A percentile compares a stretch with the other conserved stretches of the same genome.
phyloP scores from a whole-genome alignment of 1,140 invertebrate genomes.

The Lordiphosa mommai region DNA sequence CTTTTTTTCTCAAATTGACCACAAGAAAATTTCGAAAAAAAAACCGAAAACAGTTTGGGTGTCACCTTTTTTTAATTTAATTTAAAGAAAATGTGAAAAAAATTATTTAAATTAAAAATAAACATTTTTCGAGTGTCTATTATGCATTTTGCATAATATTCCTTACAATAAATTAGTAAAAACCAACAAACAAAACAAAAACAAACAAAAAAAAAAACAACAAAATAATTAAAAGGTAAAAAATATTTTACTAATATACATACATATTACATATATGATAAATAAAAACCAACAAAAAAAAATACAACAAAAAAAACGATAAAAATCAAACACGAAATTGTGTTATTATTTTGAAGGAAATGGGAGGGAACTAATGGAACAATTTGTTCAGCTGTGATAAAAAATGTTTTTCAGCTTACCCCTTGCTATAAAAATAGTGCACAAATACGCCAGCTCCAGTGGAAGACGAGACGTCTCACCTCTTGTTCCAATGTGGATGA shows the following conservation, averaged over 20 bases:
- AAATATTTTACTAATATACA: conserved; percentile 66
- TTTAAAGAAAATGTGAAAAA: conserved; percentile 12
- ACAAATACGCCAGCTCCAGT: no score
- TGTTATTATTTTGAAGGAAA: not conserved
- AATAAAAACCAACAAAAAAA: conserved; percentile 46
- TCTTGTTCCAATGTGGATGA: no score
- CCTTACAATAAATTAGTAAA: conserved; percentile 25
- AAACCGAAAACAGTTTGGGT: conserved; percentile 1
- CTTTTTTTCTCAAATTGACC: conserved; percentile 44
- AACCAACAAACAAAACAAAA: conserved; percentile 10
- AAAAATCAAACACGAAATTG: conserved; percentile 31
- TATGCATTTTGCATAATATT: conserved; percentile 36
- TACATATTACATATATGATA: conserved; percentile 41
- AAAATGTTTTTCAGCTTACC: no score
- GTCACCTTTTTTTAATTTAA: conserved; percentile 7
- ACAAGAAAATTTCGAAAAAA: conserved; percentile 28
- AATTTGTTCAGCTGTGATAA: no score
- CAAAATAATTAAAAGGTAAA: conserved; percentile 18
- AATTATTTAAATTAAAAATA: conserved; percentile 11
- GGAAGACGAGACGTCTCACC: no score
- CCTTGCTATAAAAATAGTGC: no score
- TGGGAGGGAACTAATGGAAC: no score
- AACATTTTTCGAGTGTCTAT: conserved; percentile 25
- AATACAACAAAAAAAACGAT: conserved; percentile 45
- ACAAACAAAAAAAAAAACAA: not conserved